Base-by-base conservation (phyloP, 2,113 vertebrate species). In the Scartelaos histophorus region DNA sequence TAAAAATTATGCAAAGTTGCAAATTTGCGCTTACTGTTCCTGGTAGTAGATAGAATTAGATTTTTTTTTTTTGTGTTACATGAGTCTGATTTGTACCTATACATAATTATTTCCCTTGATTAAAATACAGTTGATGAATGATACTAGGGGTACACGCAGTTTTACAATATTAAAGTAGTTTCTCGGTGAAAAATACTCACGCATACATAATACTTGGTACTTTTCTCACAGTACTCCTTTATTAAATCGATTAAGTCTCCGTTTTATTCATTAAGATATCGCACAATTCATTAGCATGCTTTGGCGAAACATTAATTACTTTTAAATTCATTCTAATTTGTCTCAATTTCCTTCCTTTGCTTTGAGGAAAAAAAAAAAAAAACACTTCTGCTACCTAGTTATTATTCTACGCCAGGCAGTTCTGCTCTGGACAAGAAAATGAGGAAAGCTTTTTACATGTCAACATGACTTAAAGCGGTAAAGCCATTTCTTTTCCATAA, bases 241-340 rank as follows among this genome's bases (percentile, higher is more conserved):
- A 81, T 78, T 87, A 70, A 78, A 68, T 67, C 56, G 75, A 80
- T 78, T 86, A 81, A 82, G 69, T 69, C 71, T 68, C 65, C 81
- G 71, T 89, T 90, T 90, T 83, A 89, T 87, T 90, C 74, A 90
- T 83, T 46, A 45, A 68, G 60, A 68, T 24, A 64, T 62, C 66
- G 54, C 57, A 78, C 74, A 84, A 54, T 78, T 85, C 62, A 86
- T 87, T 87, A 68, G 78, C 76, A 83, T 88, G 85, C 75, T 78
- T 79, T 66, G 79, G 75, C 77, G 76, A 78, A 84, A 88, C 76
- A 88, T 88, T 82, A 88, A 89, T 85, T 82, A 76, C 68, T 77
- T 89, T 88, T 66, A 80, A 57, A 86, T 88, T 86, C 35, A 80
- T 88, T 89, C 76, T 83, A 86, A 90, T 91, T 91, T 80, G 84